Evolutionary conservation across 1,140 invertebrate genomes (phyloP).

Genomic region (Hycleus cichorii): DNA sequence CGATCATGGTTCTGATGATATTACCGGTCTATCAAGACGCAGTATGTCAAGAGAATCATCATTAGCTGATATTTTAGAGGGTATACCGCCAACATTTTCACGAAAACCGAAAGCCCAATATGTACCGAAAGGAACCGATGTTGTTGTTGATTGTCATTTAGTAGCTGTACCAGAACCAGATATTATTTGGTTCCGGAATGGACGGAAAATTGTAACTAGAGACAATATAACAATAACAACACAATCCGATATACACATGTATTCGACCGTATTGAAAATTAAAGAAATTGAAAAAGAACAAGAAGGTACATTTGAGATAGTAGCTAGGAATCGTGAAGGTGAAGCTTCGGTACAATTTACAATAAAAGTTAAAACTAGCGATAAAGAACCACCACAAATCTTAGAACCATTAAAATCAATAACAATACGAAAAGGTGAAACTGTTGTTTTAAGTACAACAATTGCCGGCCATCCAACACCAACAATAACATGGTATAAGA

Average conservation of each 20-base stretch:
- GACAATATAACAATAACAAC: slow-evolving; percentile 62
- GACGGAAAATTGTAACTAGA: slow-evolving; percentile 60
- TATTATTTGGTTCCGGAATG: slow-evolving; percentile 74
- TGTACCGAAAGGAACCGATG: slow-evolving; percentile 70
- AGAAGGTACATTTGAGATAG: slow-evolving; percentile 81
- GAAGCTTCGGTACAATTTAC: slow-evolving; percentile 75
- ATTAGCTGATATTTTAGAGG: slow-evolving; percentile 82
- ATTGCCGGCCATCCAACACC: slow-evolving; percentile 76
- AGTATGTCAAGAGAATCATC: slow-evolving; percentile 84
- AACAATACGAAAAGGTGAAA: slow-evolving; percentile 70
- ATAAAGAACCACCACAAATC: slow-evolving; percentile 71
- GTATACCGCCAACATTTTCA: slow-evolving; percentile 88
- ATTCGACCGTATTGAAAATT: slow-evolving; percentile 73
- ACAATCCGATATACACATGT: slow-evolving; percentile 86
- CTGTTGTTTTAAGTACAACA: slow-evolving; percentile 63
- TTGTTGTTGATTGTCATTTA: slow-evolving; percentile 75
- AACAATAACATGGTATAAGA: slow-evolving; percentile 70
- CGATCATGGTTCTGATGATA: slow-evolving; percentile 83
- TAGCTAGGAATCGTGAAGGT: slow-evolving; percentile 83
- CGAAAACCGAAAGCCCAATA: slow-evolving; percentile 77
- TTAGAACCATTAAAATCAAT: slow-evolving; percentile 68
- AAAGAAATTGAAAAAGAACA: slow-evolving; percentile 68
- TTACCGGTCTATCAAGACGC: slow-evolving; percentile 67
- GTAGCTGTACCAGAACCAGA: slow-evolving; percentile 87
- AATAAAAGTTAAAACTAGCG: slow-evolving; percentile 71